Percentiles rank a stretch among this genome's conserved stretches.
Evolutionary conservation across 1,140 invertebrate species (phyloP).

Genomic region (Pseudomyrmex concolor): DNA sequence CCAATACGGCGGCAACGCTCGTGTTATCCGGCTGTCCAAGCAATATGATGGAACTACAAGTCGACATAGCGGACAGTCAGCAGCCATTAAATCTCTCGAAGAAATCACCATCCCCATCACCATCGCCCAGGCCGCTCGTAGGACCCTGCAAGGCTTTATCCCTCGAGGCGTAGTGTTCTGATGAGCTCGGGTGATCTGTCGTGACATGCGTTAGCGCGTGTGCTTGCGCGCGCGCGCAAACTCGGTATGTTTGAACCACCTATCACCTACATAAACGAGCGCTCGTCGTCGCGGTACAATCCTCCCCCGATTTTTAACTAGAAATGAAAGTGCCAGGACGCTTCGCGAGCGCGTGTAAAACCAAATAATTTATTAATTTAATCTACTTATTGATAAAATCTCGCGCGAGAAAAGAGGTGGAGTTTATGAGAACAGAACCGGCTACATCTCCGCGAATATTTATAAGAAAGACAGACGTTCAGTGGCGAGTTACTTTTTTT

Average conservation of each 20-base stretch:
- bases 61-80: constrained; percentile 92
- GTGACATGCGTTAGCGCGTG: constrained; percentile 22
- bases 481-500: constrained; percentile 53
- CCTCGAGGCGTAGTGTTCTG: constrained; percentile 86
- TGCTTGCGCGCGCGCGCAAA: constrained; percentile 9
- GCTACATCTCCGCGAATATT: constrained; percentile 57
- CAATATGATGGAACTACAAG: constrained; percentile 91
- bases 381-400: constrained; percentile 74
- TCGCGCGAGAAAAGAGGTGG: constrained; percentile 61
- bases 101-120: constrained; percentile 93
- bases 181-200: constrained; percentile 43
- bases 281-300: constrained; percentile 49
- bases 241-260: constrained; percentile 7
- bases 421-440: constrained; percentile 33
- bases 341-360: constrained; percentile 86
- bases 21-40: constrained; percentile 80
- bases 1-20: constrained; percentile 82
- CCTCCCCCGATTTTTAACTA: constrained; percentile 36
- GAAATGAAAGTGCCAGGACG: constrained; percentile 83
- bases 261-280: constrained; percentile 28
- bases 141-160: constrained; percentile 85
- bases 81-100: constrained; percentile 95
- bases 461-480: constrained; percentile 43
- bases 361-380: constrained; percentile 89
- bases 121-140: constrained; percentile 87